phyloP scores from a whole-genome alignment of 2,113 vertebrate genomes.

The Petromus typicus region DNA sequence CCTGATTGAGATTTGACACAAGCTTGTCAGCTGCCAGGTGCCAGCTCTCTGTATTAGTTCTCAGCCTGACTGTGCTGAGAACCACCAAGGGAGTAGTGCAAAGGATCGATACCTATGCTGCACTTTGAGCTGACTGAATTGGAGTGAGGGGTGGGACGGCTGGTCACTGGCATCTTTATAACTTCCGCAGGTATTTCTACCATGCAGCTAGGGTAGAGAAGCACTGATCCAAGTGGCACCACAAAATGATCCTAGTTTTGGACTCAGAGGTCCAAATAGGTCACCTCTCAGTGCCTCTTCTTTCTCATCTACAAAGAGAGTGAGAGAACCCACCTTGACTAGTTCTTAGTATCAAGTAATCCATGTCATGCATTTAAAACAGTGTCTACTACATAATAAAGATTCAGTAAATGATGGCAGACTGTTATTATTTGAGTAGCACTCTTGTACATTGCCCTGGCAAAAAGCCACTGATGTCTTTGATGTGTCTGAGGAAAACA shows the following conservation, averaged over 20 bases:
- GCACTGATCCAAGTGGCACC: neutral
- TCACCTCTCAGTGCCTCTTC: neutral
- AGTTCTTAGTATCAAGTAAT: neutral
- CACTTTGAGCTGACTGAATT: slow-evolving; percentile 54
- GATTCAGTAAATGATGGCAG: slow-evolving; percentile 26
- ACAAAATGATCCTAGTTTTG: neutral
- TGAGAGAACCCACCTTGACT: neutral
- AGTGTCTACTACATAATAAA: neutral
- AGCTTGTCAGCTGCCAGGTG: neutral
- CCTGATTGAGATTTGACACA: slow-evolving; percentile 44
- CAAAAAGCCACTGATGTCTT: neutral
- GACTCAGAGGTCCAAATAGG: neutral
- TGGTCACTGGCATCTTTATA: neutral
- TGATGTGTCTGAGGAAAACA: neutral
- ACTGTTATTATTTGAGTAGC: neutral
- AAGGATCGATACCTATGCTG: neutral
- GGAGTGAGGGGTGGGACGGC: neutral
- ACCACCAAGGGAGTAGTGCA: slow-evolving; percentile 25
- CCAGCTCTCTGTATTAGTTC: neutral
- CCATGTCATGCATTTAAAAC: neutral
- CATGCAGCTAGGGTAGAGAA: neutral
- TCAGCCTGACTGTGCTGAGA: neutral
- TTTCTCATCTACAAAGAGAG: slow-evolving; percentile 30
- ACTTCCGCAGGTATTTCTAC: neutral
- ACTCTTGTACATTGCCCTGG: neutral